These are phyloP conservation scores for Tyrannus savana DNA, from an alignment of 2,113 vertebrate genomes.

Conservation along the genomic window DNA sequence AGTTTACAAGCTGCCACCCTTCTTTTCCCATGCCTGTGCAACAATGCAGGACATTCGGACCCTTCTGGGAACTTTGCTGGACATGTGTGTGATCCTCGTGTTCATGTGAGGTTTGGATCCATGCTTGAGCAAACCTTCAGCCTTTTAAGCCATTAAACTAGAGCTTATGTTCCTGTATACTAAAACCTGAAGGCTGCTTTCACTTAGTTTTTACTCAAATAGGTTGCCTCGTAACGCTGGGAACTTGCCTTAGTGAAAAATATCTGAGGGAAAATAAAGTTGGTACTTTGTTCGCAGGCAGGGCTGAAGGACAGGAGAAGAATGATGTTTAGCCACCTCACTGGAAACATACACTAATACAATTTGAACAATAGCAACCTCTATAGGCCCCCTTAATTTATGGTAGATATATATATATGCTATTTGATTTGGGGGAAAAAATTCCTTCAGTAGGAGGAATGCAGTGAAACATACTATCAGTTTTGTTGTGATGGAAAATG, in stretches of 20 bases:
- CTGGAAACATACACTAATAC: neutral
- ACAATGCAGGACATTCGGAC: too few species aligned
- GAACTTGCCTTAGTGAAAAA: neutral
- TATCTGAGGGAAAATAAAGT: neutral
- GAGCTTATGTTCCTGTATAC: neutral
- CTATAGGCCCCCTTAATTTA: neutral
- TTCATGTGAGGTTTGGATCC: neutral
- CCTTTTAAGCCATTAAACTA: neutral
- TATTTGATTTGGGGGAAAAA: neutral
- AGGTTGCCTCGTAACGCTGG: neutral
- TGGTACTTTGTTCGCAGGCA: neutral
- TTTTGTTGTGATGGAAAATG: slow-evolving; percentile 11
- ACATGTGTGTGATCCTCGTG: neutral
- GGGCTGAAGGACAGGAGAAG: neutral
- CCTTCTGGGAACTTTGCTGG: neutral
- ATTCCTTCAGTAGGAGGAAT: neutral
- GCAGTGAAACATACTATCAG: neutral
- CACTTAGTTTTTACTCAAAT: neutral
- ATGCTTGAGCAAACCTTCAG: neutral
- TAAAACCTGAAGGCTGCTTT: neutral
- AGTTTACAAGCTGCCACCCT: neutral
- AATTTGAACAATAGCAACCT: neutral
- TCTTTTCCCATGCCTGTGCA: neutral
- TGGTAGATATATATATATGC: neutral
- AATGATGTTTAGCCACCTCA: neutral